Evolutionary conservation across 2,797 vertebrate species (phyloP).

Genomic region (Bradypus variegatus): DNA sequence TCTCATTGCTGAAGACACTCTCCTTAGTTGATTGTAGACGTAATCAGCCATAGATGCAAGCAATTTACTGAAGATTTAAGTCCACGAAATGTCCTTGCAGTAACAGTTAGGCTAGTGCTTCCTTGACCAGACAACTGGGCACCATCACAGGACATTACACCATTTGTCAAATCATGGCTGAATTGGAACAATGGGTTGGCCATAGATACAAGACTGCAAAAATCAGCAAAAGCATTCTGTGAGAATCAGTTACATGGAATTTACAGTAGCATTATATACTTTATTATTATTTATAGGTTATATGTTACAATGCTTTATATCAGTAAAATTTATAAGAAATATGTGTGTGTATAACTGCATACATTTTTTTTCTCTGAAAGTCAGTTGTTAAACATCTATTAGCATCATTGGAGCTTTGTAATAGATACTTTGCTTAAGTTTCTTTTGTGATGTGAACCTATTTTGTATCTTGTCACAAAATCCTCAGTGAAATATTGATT

Average conservation of each 20-base stretch:
- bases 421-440: not conserved
- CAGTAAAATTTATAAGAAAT: not conserved
- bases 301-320: not conserved
- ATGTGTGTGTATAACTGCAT: not conserved
- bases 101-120: too few relatives aligned
- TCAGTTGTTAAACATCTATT: not conserved
- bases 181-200: not conserved
- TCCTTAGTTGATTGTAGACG: too few relatives aligned
- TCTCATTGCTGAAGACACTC: too few relatives aligned
- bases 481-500: not conserved
- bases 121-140: too few relatives aligned
- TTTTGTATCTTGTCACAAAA: not conserved
- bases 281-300: not conserved
- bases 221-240: not conserved
- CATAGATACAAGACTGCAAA: not conserved
- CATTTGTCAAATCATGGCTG: not conserved
- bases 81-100: too few relatives aligned
- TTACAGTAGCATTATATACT: not conserved
- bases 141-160: not conserved
- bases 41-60: too few relatives aligned
- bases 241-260: not conserved
- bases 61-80: too few relatives aligned
- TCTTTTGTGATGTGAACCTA: not conserved
- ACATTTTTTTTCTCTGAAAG: not conserved
- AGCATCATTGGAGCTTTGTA: not conserved